A percentile compares a stretch with the other conserved stretches of the same genome.
phyloP scores from a whole-genome alignment of 2,113 vertebrate species.

The Cromileptes altivelis region DNA sequence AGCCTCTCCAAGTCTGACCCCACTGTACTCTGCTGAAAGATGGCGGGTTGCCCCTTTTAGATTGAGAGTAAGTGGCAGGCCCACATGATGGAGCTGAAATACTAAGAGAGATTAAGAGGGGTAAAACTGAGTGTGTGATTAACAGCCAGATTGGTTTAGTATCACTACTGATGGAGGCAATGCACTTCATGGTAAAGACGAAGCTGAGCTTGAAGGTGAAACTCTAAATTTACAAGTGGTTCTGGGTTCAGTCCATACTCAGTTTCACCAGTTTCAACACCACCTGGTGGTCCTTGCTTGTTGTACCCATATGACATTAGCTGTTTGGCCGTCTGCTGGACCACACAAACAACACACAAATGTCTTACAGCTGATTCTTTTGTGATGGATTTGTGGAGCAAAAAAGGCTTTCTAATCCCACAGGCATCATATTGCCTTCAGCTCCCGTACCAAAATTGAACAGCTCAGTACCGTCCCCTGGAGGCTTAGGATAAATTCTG shows the following conservation, averaged over 20 bases:
- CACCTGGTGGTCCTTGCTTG: not conserved
- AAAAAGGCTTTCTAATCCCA: not conserved
- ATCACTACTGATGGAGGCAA: not conserved
- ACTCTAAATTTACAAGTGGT: no score
- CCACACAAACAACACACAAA: not conserved
- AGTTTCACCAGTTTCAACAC: not conserved
- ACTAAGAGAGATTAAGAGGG: not conserved
- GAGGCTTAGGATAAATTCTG: not conserved
- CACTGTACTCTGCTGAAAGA: not conserved
- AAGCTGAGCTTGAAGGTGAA: constrained; percentile 7
- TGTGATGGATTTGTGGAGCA: not conserved
- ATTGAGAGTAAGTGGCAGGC: not conserved
- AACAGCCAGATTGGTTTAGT: not conserved
- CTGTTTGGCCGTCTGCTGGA: not conserved
- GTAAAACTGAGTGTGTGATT: not conserved
- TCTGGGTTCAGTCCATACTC: not conserved
- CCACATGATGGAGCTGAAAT: not conserved
- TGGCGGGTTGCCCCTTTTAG: not conserved
- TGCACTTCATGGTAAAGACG: not conserved
- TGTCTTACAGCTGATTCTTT: not conserved
- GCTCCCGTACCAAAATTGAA: not conserved
- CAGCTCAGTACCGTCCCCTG: not conserved
- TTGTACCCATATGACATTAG: no score
- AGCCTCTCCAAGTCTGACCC: not conserved
- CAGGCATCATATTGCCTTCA: not conserved